phyloP scores from a whole-genome alignment of 2,888 invertebrate species.

The Deilephila elpenor region DNA sequence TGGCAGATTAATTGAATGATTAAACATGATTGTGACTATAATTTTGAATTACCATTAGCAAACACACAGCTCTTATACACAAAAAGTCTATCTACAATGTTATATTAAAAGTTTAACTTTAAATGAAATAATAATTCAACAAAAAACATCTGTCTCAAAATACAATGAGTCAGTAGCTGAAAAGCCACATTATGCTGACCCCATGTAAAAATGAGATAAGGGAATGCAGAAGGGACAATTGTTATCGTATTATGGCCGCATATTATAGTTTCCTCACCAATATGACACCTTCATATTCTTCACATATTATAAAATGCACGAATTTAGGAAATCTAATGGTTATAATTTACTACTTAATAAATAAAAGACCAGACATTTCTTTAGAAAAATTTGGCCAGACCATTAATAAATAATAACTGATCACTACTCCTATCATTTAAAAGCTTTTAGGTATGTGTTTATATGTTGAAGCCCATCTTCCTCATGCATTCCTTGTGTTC shows the following conservation, averaged over 20 bases:
- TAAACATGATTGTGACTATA: not conserved
- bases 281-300: too few relatives aligned
- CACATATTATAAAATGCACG: too few relatives aligned
- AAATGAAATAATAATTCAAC: not conserved
- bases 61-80: not conserved
- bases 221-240: too few relatives aligned
- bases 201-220: too few relatives aligned
- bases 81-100: not conserved
- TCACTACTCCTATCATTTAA: not conserved
- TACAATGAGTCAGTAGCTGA: too few relatives aligned
- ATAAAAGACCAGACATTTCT: not conserved
- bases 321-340: too few relatives aligned
- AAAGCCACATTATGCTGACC: too few relatives aligned
- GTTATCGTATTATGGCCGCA: too few relatives aligned
- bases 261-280: too few relatives aligned
- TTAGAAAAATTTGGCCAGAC: not conserved
- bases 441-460: conserved; percentile 61
- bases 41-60: not conserved
- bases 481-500: conserved; percentile 99
- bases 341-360: not conserved
- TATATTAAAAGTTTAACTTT: not conserved
- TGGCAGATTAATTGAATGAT: not conserved
- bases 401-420: conserved; percentile 1
- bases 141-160: not conserved
- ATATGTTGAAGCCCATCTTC: conserved; percentile 97